Base-by-base conservation (phyloP, 2,113 vertebrate species). In the Dicentrarchus labrax region DNA sequence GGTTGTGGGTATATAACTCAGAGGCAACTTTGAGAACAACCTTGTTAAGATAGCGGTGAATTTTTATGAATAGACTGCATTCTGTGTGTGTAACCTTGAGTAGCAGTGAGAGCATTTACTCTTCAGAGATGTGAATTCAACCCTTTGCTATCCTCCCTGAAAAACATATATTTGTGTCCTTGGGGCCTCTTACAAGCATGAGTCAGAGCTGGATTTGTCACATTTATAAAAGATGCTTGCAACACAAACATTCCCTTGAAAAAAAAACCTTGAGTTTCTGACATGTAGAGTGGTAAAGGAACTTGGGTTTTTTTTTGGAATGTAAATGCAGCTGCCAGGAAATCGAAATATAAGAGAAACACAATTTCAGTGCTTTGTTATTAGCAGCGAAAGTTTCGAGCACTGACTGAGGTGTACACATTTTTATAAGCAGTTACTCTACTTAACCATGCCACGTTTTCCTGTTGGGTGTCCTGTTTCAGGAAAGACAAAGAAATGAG, bases 31-130 rank as follows among this genome's bases (percentile, higher is more conserved):
- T 72, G 69, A 36, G 50, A 86, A 72, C 22, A 68, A 64, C 77
- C 76, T 90, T 88, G 84, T 64, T 62, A 5, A 78, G 59, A 36
- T 61, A 47, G 59, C 22, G 4, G 71, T 13, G 71, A 41, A 21
- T 74, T 84, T 87, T 76, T 47, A 79, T 84, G 78, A 91, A 82
- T 60, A 78, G 64, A 51, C 68, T 89, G 65, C 22, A 38, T 39
- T 82, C 62, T 88, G 47, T 86, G 74, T 67, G 60, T 13, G 36
- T 50, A 80, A 82, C 83, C 89, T 84, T 88, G 83, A 87, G 60
- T 12, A 51, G 48, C 64, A 61, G 57, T 24, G 38, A 72, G 6
- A 64, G 41, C 38, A 38, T 86, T 78, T 74, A 78, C 24, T 73
- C 66, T 65, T 66, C 39, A 53, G 48, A 65, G 72, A 56, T 12